These are phyloP conservation scores for Euspilapteryx auroguttella DNA, from an alignment of 2,888 invertebrate species.

Conservation along the genomic window DNA sequence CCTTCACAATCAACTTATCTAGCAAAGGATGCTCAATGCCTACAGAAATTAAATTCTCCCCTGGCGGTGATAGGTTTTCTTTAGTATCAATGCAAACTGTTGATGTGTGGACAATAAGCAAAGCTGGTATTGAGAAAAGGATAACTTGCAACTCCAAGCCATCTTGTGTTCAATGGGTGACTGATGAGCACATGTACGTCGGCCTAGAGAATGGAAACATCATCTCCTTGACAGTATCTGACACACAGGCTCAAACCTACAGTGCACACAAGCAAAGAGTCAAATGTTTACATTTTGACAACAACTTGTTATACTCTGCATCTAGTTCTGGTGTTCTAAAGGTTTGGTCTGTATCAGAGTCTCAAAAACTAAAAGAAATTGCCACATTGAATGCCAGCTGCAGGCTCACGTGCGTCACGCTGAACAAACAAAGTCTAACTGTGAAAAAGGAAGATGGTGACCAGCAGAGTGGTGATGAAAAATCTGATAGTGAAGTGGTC, in stretches of 20 bases:
- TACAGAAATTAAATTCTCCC: constrained; percentile 70
- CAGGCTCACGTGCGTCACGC: constrained; percentile 72
- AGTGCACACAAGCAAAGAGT: constrained; percentile 68
- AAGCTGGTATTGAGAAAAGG: constrained; percentile 71
- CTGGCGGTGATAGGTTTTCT: constrained; percentile 75
- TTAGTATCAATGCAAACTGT: constrained; percentile 71
- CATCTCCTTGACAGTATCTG: constrained; percentile 56
- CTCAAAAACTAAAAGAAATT: constrained; percentile 44
- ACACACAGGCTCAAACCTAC: constrained; percentile 40
- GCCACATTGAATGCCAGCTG: constrained; percentile 67
- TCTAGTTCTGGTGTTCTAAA: constrained; percentile 81
- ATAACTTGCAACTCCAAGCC: constrained; percentile 71
- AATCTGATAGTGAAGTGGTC: constrained; percentile 12
- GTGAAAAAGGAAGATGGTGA: constrained; percentile 37
- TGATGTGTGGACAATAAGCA: constrained; percentile 80
- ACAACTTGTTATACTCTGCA: constrained; percentile 66
- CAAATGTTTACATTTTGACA: constrained; percentile 64
- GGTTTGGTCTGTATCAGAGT: constrained; percentile 61
- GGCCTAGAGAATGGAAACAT: constrained; percentile 78
- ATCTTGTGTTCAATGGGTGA: constrained; percentile 69
- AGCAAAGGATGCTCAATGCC: constrained; percentile 61
- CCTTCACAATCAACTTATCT: constrained; percentile 85
- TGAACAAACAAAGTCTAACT: constrained; percentile 50
- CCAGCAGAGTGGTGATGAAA: too few species aligned
- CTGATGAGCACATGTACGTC: constrained; percentile 63